Base-by-base conservation (phyloP, 92 coral and sea anemone species). In the Zoanthus gigantus region DNA sequence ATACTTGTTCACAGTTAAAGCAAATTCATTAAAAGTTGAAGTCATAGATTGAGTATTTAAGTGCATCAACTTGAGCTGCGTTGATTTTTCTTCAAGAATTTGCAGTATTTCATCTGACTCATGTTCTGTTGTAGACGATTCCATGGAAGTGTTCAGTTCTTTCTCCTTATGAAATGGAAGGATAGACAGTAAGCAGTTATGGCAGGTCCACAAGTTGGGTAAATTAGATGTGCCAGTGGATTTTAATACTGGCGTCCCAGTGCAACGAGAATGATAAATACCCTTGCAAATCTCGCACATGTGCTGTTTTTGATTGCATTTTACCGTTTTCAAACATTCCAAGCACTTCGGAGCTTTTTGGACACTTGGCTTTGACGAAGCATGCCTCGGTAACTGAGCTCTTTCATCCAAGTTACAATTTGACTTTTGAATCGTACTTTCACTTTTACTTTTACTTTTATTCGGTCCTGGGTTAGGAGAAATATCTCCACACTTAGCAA, bases 31-130 rank as follows among this genome's bases (percentile, higher is more conserved):
- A 82, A 61, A 82, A 57, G 86, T 57, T 60, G 86, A 82, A 82
- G 71, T 63, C 75, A 82, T 82, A 82, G 86, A 82, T 60, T 82
- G 86, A 60, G 86, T 82, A 82, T 82, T 82, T 63, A 82, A 82
- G 48, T 82, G 86, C 74, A 60, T 82, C 75, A 82, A 52, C 71
- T 82, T 82, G 75, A 82, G 71, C 86, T 69, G 47, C 18, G 74
- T 69, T 69, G 74, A 69, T 69, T 69, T 69, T 69, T 69, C 74
- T 69, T 69, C 74, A 69, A 69, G 74, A 69, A 69, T 69, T 69
- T 69, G 74, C 74, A 69, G 74, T 69, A 69, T 69, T 69, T 69
- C 74, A 69, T 69, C 45, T 66, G 72, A 66, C 72, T 66, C 72
- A 66, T 66, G 72, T 66, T 66, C 72, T 66, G 72, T 66, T 66